Evolutionary conservation across 2,888 invertebrate genomes (phyloP), one percentile per base, ranked within the genome.

Genomic region (Nebria salina): DNA sequence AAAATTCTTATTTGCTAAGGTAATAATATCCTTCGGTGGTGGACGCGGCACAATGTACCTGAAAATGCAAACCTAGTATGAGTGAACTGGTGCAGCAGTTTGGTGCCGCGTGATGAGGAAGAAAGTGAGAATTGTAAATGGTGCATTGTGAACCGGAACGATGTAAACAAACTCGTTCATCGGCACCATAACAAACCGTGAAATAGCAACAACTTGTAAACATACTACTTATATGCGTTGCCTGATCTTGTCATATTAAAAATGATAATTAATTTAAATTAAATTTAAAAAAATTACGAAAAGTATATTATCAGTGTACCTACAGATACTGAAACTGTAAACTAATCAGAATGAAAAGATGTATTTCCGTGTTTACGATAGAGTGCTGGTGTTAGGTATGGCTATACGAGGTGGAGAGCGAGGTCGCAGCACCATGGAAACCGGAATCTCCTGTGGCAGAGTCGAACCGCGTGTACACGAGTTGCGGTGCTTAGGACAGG

Each of bases 401-500:
- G 66, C 0, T 20, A 66, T 66, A 11, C 70, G 70, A 70, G 9
- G 25, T 70, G 70, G 70, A 70, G 70, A 20, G 70, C 11, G 34
- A 34, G 34, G 34, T 70, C 25, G 70, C 73, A 73, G 42, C 43
- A 73, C 9, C 43, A 66, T 66, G 41, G 20, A 80, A 80, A 80
- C 80, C 80, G 80, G 80, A 80, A 80, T 80, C 80, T 80, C 75
- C 75, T 80, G 79, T 54, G 43, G 75, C 26, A 75, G 79, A 26
- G 70, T 70, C 25, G 70, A 26, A n/a, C 41, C 34, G 76, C 66
- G 41, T 66, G 65, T 68, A 72, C 84, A 84, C 87, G 86, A 87
- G 87, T 87, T 87, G 86, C 86, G 75, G 82, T 84, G 84, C 84
- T 84, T 81, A 82, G 84, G 85, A 87, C 87, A 86, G 87, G 87